Evolutionary conservation across 1,140 invertebrate species (phyloP).

Genomic region (Pseudomyrmex sp.): DNA sequence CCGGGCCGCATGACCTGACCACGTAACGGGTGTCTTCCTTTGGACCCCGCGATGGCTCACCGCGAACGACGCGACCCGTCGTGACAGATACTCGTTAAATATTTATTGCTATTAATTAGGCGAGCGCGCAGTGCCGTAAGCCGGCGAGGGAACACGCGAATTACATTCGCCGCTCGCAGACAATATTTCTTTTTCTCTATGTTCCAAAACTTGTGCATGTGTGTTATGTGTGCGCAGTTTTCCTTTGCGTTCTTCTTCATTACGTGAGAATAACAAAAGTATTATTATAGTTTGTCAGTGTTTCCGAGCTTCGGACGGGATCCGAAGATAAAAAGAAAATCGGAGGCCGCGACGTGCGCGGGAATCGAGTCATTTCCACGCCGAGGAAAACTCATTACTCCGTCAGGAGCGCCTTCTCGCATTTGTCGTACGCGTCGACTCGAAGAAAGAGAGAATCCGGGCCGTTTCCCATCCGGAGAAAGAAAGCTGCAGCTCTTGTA

Average conservation of each 20-base stretch:
- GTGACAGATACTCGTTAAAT: conserved; percentile 49
- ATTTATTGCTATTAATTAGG: conserved; percentile 59
- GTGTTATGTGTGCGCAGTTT: not conserved
- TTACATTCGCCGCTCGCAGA: not conserved
- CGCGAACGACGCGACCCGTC: not conserved
- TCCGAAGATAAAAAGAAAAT: not conserved
- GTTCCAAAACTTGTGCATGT: no score
- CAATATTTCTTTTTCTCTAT: not conserved
- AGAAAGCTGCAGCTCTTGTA: conserved; percentile 60
- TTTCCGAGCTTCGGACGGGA: not conserved
- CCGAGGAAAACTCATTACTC: conserved; percentile 51
- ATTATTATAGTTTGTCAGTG: not conserved
- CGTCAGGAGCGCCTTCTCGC: conserved; percentile 33
- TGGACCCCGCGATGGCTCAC: conserved; percentile 16
- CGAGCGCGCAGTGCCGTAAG: not conserved
- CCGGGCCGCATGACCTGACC: conserved; percentile 53
- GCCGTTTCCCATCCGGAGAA: conserved; percentile 67
- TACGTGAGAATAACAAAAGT: not conserved
- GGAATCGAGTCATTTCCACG: conserved; percentile 46
- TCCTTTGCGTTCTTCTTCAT: not conserved
- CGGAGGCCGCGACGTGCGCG: conserved; percentile 22
- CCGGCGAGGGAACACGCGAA: not conserved
- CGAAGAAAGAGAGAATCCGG: conserved; percentile 48
- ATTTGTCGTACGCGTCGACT: conserved; percentile 59
- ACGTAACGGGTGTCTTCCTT: conserved; percentile 68